A percentile compares a stretch with the other conserved stretches of the same genome.
These are phyloP conservation scores for Phenganax marumi DNA, from an alignment of 92 coral and sea anemone genomes.

Conservation along the genomic window DNA sequence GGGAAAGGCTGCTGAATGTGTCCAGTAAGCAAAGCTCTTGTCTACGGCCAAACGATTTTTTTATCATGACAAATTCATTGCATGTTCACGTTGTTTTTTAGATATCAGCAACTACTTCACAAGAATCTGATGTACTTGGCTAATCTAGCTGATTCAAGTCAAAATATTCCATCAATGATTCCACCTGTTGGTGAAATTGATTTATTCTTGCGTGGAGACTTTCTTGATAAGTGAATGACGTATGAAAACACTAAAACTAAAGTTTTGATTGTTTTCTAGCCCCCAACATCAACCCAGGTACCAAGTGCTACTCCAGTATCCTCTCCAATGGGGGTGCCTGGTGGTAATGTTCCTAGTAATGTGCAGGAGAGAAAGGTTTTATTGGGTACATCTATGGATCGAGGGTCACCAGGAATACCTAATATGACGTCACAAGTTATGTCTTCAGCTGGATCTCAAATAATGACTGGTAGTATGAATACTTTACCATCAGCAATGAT, in stretches of 20 bases:
- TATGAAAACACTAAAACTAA: constrained; percentile 18
- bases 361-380: constrained; percentile 7
- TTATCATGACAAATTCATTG: neutral
- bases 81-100: constrained; percentile 10
- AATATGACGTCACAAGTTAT: neutral
- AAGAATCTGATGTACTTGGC: constrained; percentile 93
- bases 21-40: constrained; percentile 68
- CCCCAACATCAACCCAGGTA: constrained; percentile 14
- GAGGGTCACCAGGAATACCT: neutral
- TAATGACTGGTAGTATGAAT: constrained; percentile 7
- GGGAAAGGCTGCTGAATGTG: constrained; percentile 94
- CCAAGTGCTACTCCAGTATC: constrained; percentile 8
- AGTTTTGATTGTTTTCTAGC: constrained; percentile 6
- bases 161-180: constrained; percentile 55
- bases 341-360: neutral
- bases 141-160: constrained; percentile 86
- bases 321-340: neutral
- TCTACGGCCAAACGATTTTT: neutral
- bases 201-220: neutral
- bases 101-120: constrained; percentile 93
- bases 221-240: neutral
- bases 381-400: constrained; percentile 20
- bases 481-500: constrained; percentile 5
- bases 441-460: constrained; percentile 10
- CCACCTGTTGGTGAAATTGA: constrained; percentile 41